phyloP scores from a whole-genome alignment of 2,888 invertebrate species.

The Tiliacea aurago region DNA sequence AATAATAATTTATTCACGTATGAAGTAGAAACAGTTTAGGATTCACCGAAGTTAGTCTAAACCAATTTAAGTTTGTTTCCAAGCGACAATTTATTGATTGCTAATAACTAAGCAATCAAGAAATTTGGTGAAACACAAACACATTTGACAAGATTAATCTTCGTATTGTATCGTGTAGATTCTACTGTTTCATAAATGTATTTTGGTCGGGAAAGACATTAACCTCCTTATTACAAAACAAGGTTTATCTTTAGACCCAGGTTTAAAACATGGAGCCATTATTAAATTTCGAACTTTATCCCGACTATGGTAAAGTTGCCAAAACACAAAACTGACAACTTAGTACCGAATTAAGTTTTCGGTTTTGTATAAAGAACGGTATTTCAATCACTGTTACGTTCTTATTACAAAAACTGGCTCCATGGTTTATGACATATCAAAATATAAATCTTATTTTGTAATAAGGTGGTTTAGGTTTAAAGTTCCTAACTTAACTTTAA shows the following conservation, averaged over 20 bases:
- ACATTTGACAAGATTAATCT: constrained; percentile 32
- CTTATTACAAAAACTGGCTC: no score
- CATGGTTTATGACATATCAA: no score
- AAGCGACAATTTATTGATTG: constrained; percentile 42
- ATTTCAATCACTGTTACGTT: no score
- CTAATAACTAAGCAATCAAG: constrained; percentile 38
- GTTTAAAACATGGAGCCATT: no score
- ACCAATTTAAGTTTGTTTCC: constrained; percentile 47
- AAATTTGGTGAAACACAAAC: constrained; percentile 40
- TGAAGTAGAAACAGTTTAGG: constrained; percentile 3
- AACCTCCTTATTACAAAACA: no score
- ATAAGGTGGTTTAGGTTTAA: not conserved
- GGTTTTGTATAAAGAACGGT: no score
- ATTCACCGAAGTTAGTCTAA: constrained; percentile 20
- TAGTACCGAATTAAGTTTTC: no score
- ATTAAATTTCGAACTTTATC: no score
- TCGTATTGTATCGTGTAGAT: not conserved
- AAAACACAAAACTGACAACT: no score
- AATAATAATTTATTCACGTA: not conserved
- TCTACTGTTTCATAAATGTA: not conserved
- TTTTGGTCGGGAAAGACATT: not conserved
- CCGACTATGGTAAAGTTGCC: no score
- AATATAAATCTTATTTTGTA: no score
- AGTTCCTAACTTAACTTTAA: not conserved
- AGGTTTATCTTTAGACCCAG: no score